phyloP scores from a whole-genome alignment of 2,113 vertebrate genomes.

The Pleuronectes platessa region DNA sequence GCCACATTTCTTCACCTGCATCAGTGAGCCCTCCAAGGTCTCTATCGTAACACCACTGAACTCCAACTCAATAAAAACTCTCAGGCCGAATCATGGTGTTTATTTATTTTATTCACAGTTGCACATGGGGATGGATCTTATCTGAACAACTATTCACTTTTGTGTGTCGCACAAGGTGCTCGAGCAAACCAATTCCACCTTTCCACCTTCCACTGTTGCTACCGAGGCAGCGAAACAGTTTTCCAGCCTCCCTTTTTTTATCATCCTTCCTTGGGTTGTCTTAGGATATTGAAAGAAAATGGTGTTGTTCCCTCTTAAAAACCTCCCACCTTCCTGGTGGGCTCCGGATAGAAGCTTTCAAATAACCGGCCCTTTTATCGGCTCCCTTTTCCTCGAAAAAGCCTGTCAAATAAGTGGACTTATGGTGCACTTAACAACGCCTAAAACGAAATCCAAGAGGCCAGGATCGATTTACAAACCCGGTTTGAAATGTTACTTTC shows the following conservation, averaged over 20 bases:
- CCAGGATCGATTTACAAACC: slow-evolving; percentile 61
- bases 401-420: slow-evolving; percentile 44
- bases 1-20: background rate
- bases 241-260: background rate
- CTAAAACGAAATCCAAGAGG: slow-evolving; percentile 63
- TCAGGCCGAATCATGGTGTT: background rate
- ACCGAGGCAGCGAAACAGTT: background rate
- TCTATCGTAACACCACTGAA: background rate
- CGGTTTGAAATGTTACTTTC: slow-evolving; percentile 49
- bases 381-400: slow-evolving; percentile 34
- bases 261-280: background rate
- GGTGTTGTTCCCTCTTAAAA: slow-evolving; percentile 5
- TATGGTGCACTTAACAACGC: slow-evolving; percentile 54
- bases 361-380: slow-evolving; percentile 31
- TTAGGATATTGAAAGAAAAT: background rate
- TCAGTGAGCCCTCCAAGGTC: background rate
- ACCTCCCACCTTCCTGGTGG: slow-evolving; percentile 8
- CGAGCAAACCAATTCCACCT: background rate
- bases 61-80: background rate
- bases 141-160: no score
- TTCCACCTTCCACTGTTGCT: background rate
- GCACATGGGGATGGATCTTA: no score
- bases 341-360: slow-evolving; percentile 30
- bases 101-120: no score
- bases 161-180: background rate